Evolutionary conservation across 2,888 invertebrate species (phyloP).

Genomic region (Euplexia lucipara): DNA sequence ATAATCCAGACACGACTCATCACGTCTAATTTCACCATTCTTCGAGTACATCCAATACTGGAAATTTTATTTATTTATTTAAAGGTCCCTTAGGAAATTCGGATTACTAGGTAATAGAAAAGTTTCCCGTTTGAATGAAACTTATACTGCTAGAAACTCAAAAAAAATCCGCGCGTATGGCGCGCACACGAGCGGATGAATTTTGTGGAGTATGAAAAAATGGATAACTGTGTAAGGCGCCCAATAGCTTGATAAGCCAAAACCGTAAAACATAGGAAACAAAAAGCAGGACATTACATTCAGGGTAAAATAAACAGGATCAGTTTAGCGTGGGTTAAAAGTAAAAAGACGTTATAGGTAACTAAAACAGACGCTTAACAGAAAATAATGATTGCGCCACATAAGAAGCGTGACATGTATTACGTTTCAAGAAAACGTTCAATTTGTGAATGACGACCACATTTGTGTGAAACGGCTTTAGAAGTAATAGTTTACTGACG

Average conservation of each 20-base stretch:
- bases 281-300: conserved; percentile 41
- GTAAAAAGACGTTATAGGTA: conserved; percentile 28
- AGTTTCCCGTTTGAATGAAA: too few species aligned
- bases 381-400: conserved; percentile 11
- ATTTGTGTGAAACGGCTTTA: conserved; percentile 51
- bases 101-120: too few species aligned
- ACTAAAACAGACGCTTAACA: too few species aligned
- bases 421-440: not conserved
- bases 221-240: too few species aligned
- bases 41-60: conserved; percentile 99
- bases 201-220: too few species aligned
- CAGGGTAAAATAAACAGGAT: conserved; percentile 45
- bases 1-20: conserved; percentile 98
- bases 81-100: too few species aligned
- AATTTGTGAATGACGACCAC: conserved; percentile 34
- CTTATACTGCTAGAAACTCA: too few species aligned
- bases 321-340: conserved; percentile 43
- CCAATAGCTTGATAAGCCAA: conserved; percentile 47
- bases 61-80: too few species aligned
- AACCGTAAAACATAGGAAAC: conserved; percentile 39
- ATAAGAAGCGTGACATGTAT: not conserved
- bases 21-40: conserved; percentile 97
- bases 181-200: too few species aligned
- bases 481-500: conserved; percentile 75
- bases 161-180: too few species aligned